Evolutionary conservation across 2,888 invertebrate species (phyloP), one percentile per base, ranked within the genome.

Genomic region (Exephanes ischioxanthus): DNA sequence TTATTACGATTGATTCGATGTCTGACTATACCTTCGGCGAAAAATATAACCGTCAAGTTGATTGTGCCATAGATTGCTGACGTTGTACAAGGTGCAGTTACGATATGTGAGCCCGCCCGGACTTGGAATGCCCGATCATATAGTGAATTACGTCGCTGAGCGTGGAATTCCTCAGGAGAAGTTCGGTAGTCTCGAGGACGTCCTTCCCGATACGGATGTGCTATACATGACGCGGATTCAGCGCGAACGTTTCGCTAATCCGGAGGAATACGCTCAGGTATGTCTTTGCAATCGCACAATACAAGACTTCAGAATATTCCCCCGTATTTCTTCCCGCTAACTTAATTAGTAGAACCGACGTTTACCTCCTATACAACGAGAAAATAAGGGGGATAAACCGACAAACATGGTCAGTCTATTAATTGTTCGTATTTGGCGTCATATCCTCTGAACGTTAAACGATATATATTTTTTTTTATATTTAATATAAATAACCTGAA

Each of bases 171-270:
- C 95, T 6, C 99, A 99, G 94, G 95, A 96, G 91, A 96, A 96
- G 72, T 96, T 95, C 89, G 94, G 94, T n/a, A 95, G 95, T 22
- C 95, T 99, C 87, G 98, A 99, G 93, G 97, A 97, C 83, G 98
- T 98, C 2, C 94, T 99, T 48, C 97, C 97, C 0, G 98, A 98
- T 86, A 99, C 99, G 0, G 99, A 99, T 94, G 99, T 99, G 0
- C 95, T 99, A 45, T 99, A 99, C 93, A 98, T 99, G 97, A 99
- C 99, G 0, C 96, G 99, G 89, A 99, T 99, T 90, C 99, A 99
- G 94, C 96, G 97, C 67, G 99, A 99, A 94, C 95, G 99, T 90
- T 99, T 99, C 94, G 94, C 95, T 7, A 96, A 96, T 51, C 95
- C 97, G 90, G 97, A 97, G 86, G 98, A 98, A 90, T 99, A 99